Evolutionary conservation across 2,888 invertebrate genomes (phyloP).

Genomic region (Rotaria socialis): DNA sequence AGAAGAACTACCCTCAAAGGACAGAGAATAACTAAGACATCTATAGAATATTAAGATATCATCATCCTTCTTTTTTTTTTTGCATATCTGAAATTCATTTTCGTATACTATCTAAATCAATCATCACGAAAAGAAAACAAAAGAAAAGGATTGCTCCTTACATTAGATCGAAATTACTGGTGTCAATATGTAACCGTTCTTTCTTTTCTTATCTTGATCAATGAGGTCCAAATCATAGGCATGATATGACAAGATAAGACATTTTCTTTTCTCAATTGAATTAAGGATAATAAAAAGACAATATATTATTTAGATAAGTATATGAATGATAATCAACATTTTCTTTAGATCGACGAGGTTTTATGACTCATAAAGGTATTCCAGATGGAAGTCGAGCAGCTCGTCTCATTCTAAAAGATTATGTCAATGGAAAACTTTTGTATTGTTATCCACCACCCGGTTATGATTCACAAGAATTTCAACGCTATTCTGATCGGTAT

Average conservation of each 20-base stretch:
- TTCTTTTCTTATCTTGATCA: background rate
- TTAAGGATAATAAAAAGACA: background rate
- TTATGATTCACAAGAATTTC: slow-evolving; percentile 35
- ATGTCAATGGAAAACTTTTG: slow-evolving; percentile 48
- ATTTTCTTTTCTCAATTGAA: background rate
- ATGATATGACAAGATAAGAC: background rate
- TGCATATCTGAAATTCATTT: no score
- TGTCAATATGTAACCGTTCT: background rate
- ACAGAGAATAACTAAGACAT: no score
- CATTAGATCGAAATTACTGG: background rate
- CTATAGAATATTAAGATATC: no score
- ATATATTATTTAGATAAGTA: background rate
- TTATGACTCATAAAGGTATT: slow-evolving; percentile 46
- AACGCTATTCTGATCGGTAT: background rate
- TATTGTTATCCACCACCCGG: slow-evolving; percentile 46
- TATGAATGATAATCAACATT: background rate
- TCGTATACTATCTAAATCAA: no score
- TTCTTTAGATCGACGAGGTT: slow-evolving; percentile 41
- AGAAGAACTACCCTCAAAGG: no score
- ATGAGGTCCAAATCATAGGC: background rate
- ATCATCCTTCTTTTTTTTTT: no score
- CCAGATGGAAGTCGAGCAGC: slow-evolving; percentile 64
- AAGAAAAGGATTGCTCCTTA: no score
- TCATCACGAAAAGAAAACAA: no score
- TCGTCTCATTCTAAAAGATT: slow-evolving; percentile 81